Evolutionary conservation across 2,113 vertebrate species (phyloP).

Genomic region (Polyodon spathula): DNA sequence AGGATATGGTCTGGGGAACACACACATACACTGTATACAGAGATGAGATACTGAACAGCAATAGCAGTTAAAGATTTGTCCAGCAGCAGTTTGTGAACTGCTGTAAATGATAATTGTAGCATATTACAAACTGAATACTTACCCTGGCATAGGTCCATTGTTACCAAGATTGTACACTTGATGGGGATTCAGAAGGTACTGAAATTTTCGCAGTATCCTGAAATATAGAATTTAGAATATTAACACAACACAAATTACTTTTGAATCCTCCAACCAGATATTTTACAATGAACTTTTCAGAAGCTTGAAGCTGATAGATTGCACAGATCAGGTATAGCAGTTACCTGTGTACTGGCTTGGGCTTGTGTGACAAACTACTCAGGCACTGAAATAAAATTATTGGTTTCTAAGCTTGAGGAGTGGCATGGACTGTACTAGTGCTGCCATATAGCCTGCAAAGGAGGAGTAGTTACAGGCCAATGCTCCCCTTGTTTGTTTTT

Average conservation of each 20-base stretch:
- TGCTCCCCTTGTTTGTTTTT: too few species aligned
- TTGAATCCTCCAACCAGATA: conserved; percentile 21
- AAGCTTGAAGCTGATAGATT: too few species aligned
- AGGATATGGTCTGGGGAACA: too few species aligned
- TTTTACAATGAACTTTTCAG: too few species aligned
- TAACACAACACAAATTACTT: conserved; percentile 21
- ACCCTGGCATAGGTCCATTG: conserved; percentile 86
- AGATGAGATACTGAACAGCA: too few species aligned
- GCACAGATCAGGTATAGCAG: too few species aligned
- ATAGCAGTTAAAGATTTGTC: too few species aligned
- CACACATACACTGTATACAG: too few species aligned
- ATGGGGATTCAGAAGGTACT: conserved; percentile 87
- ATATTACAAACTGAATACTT: conserved; percentile 36
- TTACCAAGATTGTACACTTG: conserved; percentile 88
- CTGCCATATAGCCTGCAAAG: too few species aligned
- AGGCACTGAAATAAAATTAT: background rate
- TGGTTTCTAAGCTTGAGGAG: too few species aligned
- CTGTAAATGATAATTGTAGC: background rate
- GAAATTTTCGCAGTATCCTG: conserved; percentile 91
- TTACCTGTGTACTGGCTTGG: background rate
- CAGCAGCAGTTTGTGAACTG: background rate
- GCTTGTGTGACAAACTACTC: background rate
- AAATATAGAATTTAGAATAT: conserved; percentile 20
- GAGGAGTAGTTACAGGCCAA: too few species aligned
- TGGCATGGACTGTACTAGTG: too few species aligned